These are phyloP conservation scores for Volucella bombylans DNA, from an alignment of 2,888 invertebrate genomes.

Conservation along the genomic window DNA sequence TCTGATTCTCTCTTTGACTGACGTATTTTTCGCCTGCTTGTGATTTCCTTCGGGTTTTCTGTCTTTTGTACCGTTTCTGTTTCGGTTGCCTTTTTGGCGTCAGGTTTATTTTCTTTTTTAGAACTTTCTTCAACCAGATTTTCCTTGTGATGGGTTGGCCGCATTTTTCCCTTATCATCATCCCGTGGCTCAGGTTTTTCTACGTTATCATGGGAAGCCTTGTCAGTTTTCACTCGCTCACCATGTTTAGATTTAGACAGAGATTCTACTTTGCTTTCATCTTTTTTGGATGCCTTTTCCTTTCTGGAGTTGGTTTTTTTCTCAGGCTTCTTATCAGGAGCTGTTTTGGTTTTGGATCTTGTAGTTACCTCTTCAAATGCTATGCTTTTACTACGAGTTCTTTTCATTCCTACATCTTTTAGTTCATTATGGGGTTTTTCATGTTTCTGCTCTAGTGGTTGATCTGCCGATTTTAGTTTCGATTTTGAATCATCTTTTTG, in stretches of 20 bases:
- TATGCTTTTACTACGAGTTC: too few species aligned
- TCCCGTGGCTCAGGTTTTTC: background rate
- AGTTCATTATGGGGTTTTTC: too few species aligned
- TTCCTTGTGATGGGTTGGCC: background rate
- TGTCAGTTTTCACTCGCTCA: too few species aligned
- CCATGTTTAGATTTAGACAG: too few species aligned
- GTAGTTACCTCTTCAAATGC: too few species aligned
- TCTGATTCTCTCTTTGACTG: background rate
- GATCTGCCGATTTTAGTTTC: background rate
- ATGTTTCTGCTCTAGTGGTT: too few species aligned
- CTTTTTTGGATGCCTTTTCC: too few species aligned
- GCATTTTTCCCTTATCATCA: background rate
- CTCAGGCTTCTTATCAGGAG: too few species aligned
- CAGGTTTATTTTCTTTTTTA: background rate
- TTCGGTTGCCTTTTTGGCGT: background rate
- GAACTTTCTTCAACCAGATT: background rate
- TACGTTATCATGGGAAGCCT: too few species aligned
- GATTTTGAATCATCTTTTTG: background rate
- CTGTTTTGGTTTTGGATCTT: too few species aligned
- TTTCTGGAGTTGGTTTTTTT: too few species aligned
- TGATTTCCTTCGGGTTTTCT: background rate
- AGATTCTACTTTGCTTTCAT: too few species aligned
- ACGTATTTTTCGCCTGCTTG: background rate
- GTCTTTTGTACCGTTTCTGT: background rate
- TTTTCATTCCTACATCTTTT: background rate